A percentile compares a stretch with the other conserved stretches of the same genome.
These are phyloP conservation scores for Pantelozetes paolii DNA, from an alignment of 2,888 invertebrate species.

Conservation along the genomic window DNA sequence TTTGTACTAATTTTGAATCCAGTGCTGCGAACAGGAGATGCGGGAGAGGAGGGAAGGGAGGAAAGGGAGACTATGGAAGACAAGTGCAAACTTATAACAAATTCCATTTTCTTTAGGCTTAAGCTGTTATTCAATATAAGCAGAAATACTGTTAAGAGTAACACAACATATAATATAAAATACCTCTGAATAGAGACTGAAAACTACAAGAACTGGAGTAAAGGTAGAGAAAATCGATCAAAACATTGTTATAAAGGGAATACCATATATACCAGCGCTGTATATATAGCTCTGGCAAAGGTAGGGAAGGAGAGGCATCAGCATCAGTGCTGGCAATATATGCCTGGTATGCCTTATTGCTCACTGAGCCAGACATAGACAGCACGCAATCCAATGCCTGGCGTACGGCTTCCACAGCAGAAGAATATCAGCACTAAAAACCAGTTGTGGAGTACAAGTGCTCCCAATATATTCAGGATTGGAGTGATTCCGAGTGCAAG, in stretches of 20 bases:
- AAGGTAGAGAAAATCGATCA: slow-evolving; percentile 34
- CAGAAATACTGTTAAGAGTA: slow-evolving; percentile 28
- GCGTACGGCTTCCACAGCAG: slow-evolving; percentile 9
- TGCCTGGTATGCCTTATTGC: slow-evolving; percentile 23
- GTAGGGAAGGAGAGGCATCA: slow-evolving; percentile 8
- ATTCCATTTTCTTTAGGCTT: slow-evolving; percentile 22
- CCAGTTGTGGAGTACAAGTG: neutral
- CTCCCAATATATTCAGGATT: neutral
- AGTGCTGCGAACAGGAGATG: neutral
- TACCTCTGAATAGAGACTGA: slow-evolving; percentile 20
- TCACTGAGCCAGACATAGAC: slow-evolving; percentile 28
- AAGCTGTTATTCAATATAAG: slow-evolving; percentile 30
- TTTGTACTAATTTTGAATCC: neutral
- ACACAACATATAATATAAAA: slow-evolving; percentile 21
- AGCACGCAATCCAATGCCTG: slow-evolving; percentile 27
- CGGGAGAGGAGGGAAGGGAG: neutral
- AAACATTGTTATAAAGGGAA: slow-evolving; percentile 33
- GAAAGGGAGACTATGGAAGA: neutral
- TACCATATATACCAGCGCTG: slow-evolving; percentile 4
- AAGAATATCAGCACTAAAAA: slow-evolving; percentile 21
- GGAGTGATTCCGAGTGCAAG: neutral
- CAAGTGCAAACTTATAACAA: neutral
- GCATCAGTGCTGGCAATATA: slow-evolving; percentile 5
- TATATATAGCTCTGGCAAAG: slow-evolving; percentile 27
- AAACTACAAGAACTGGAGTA: neutral